Evolutionary conservation across 2,888 invertebrate species (phyloP).

Genomic region (Tridacna crocea): DNA sequence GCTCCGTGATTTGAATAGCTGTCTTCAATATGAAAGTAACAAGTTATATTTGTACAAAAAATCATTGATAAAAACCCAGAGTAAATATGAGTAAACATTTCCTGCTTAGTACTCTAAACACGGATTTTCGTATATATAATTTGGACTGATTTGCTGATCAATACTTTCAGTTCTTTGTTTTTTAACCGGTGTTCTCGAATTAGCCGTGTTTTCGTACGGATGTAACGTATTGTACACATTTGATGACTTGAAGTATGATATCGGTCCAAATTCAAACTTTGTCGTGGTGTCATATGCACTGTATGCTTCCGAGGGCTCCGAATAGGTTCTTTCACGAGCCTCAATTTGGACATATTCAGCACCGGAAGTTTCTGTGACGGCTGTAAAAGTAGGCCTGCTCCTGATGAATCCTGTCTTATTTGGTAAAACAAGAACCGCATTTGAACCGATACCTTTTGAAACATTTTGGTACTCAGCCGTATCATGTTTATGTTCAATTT

Average conservation of each 20-base stretch:
- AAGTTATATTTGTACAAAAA: too few relatives aligned
- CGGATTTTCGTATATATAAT: conserved; percentile 19
- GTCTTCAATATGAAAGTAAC: too few relatives aligned
- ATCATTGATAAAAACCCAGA: too few relatives aligned
- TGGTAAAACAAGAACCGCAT: conserved; percentile 11
- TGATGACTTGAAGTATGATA: not conserved
- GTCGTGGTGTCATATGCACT: conserved; percentile 31
- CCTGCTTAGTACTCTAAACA: conserved; percentile 7
- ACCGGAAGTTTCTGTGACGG: conserved; percentile 17
- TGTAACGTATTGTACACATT: conserved; percentile 7
- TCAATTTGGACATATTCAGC: conserved; percentile 49
- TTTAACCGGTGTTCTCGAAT: conserved; percentile 3
- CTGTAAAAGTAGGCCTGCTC: conserved; percentile 46
- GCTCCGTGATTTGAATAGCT: too few relatives aligned
- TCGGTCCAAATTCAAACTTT: not conserved
- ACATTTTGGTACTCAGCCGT: not conserved
- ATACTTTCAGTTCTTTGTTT: not conserved
- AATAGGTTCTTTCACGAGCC: conserved; percentile 26
- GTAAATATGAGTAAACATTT: too few relatives aligned
- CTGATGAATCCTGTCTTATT: conserved; percentile 27
- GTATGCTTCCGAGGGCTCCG: conserved; percentile 24
- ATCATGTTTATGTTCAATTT: not conserved
- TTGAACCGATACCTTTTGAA: not conserved
- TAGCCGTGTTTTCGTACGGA: not conserved
- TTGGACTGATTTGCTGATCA: not conserved